These are phyloP conservation scores for Platyrinchus mystaceus DNA, from an alignment of 2,797 vertebrate genomes.

Conservation along the genomic window DNA sequence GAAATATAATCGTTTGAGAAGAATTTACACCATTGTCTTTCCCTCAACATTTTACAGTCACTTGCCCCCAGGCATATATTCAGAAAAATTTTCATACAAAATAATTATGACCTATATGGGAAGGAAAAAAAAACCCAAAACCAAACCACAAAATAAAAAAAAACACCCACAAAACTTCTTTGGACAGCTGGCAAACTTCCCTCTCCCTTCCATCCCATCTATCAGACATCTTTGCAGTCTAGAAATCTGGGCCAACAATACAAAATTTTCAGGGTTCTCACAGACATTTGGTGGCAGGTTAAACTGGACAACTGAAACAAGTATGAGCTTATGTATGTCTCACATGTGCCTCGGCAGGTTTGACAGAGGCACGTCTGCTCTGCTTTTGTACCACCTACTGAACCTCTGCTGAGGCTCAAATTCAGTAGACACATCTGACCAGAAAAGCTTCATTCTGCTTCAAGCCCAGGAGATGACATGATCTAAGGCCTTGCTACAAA, in stretches of 20 bases:
- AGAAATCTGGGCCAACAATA: background rate
- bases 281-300: background rate
- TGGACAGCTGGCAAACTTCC: background rate
- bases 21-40: background rate
- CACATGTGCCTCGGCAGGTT: background rate
- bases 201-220: background rate
- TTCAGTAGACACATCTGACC: background rate
- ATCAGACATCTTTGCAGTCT: background rate
- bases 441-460: background rate
- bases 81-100: background rate
- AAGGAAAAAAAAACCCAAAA: fast-evolving
- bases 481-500: background rate
- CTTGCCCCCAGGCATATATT: background rate
- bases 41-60: background rate
- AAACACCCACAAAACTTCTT: background rate
- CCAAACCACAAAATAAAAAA: background rate
- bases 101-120: background rate
- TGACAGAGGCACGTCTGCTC: background rate
- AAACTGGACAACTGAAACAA: background rate
- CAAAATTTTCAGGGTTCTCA: background rate
- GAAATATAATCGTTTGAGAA: background rate
- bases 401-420: background rate
- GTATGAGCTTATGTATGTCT: background rate
- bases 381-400: background rate
- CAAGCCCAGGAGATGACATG: background rate